phyloP scores from a whole-genome alignment of 2,113 vertebrate genomes.

The Diadophis punctatus region DNA sequence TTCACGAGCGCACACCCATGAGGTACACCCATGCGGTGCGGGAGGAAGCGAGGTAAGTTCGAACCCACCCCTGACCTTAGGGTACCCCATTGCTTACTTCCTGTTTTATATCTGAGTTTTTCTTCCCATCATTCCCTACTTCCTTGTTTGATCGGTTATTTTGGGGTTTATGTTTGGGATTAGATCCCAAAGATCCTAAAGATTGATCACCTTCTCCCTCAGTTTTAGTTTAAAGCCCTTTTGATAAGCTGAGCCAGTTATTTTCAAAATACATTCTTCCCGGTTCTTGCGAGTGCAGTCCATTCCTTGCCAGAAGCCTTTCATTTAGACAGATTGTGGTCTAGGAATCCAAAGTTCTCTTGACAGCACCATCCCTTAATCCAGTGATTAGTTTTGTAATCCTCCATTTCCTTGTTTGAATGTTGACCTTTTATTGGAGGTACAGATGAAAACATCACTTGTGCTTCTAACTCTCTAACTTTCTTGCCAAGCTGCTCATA shows the following conservation, averaged over 20 bases:
- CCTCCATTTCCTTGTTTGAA: neutral
- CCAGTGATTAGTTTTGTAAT: neutral
- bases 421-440: neutral
- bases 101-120: neutral
- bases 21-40: too few relatives aligned
- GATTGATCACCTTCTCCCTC: neutral
- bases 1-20: too few relatives aligned
- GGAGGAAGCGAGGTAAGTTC: too few relatives aligned
- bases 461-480: neutral
- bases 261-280: neutral
- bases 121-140: neutral
- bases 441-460: neutral
- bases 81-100: too few relatives aligned
- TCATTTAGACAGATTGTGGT: neutral
- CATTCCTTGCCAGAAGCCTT: neutral
- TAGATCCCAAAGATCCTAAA: neutral
- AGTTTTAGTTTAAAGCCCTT: too few relatives aligned
- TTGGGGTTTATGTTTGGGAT: neutral
- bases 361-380: neutral
- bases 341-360: neutral
- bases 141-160: neutral
- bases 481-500: neutral
- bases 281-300: neutral
- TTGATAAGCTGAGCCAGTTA: too few relatives aligned
- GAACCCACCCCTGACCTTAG: too few relatives aligned